Evolutionary conservation across 2,888 invertebrate genomes (phyloP), one percentile per base, ranked within the genome.

Genomic region (Thelaira solivaga): DNA sequence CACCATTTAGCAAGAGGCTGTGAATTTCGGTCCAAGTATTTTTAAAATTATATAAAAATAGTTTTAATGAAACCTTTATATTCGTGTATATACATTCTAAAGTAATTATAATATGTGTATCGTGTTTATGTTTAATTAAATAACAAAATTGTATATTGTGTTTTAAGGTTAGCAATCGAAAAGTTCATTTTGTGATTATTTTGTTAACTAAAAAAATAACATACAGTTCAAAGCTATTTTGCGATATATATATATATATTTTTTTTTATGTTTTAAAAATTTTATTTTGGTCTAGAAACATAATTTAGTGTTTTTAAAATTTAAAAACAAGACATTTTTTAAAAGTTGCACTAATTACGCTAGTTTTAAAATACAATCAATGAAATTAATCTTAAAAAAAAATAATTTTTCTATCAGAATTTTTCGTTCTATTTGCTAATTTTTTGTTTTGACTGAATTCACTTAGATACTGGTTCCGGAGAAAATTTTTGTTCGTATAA

Each of bases 31-130:
- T 26, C 26, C 26, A 26, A n/a, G n/a, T n/a, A 34, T 18, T 5
- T 49, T 29, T 49, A 29, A 49, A 29, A n/a, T n/a, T n/a, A n/a
- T n/a, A 36, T 55, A 36, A 47, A 57, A 36, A 68, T 47, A 47
- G 36, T 47, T 47, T 24, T 57, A 57, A 68, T 68, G 68, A 68
- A 68, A 68, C 68, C 68, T 68, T 68, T 68, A 57, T 57, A 47
- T 41, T 24, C 16, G 11, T 57, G 4, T 68, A 22, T 31, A 29
- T 53, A 68, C 47, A 68, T 36, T 57, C 36, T 4, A 47, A 7
- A 47, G 5, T 57, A 47, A 47, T 16, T 55, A 55, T 31, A 45
- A n/a, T n/a, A n/a, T n/a, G n/a, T n/a, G n/a, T 24, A 53, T 24
- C 24, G 11, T 3, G 4, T 45, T 18, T 45, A 39, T 55, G 4